phyloP scores from a whole-genome alignment of 2,888 invertebrate genomes.

The Oligia latruncula region DNA sequence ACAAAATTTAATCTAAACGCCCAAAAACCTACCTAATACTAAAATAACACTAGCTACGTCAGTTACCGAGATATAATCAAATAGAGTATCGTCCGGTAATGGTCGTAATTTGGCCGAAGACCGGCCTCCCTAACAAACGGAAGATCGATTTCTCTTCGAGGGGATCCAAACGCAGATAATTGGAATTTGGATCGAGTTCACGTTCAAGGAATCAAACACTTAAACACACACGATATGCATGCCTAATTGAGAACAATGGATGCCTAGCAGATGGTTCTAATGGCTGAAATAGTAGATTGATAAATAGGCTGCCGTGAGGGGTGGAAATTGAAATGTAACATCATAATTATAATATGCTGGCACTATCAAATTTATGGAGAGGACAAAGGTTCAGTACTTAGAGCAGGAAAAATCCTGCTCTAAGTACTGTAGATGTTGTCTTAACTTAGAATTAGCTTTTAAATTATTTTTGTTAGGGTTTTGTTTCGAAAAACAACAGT shows the following conservation, averaged over 20 bases:
- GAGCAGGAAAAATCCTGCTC: background rate
- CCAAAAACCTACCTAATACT: constrained; percentile 10
- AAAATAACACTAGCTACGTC: constrained; percentile 41
- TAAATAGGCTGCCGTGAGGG: background rate
- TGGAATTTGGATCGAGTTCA: constrained; percentile 74
- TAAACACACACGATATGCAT: constrained; percentile 64
- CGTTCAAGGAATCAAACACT: constrained; percentile 69
- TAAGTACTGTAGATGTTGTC: too few relatives aligned
- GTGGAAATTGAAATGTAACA: background rate
- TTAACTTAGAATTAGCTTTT: background rate
- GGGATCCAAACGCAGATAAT: constrained; percentile 68
- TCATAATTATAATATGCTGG: background rate
- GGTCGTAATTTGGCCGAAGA: constrained; percentile 60
- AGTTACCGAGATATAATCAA: constrained; percentile 58
- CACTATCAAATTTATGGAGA: background rate
- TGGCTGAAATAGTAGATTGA: constrained; percentile 11
- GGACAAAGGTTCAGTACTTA: background rate
- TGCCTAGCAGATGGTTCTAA: constrained; percentile 49
- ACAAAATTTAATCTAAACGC: constrained; percentile 14
- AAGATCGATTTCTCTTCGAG: constrained; percentile 71
- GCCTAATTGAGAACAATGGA: constrained; percentile 65
- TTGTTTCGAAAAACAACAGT: background rate
- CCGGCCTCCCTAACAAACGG: constrained; percentile 67
- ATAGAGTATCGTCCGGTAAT: constrained; percentile 63
- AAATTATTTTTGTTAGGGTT: background rate